Evolutionary conservation across 2,113 vertebrate species (phyloP).

Genomic region (Apteryx owenii): DNA sequence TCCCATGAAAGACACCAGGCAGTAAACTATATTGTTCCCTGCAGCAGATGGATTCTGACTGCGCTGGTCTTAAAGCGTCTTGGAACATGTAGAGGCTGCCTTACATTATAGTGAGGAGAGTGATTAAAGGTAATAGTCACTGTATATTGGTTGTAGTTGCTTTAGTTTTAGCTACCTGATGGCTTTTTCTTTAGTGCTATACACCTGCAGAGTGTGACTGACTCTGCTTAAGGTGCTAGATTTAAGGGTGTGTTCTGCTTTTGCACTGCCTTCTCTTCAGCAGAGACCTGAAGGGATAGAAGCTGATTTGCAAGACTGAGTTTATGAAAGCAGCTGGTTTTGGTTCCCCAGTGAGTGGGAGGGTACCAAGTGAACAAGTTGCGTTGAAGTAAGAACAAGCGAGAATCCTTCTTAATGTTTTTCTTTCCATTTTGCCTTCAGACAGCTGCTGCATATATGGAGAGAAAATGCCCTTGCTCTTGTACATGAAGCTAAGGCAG

Average conservation of each 20-base stretch:
- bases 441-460: slow-evolving; percentile 77
- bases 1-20: background rate
- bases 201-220: background rate
- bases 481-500: slow-evolving; percentile 41
- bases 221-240: background rate
- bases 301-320: background rate
- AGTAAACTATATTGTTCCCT: background rate
- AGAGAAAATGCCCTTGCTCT: slow-evolving; percentile 69
- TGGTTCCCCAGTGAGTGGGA: background rate
- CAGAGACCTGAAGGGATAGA: background rate
- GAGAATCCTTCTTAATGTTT: background rate
- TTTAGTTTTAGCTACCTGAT: background rate
- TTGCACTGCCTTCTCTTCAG: background rate
- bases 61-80: background rate
- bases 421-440: slow-evolving; percentile 18
- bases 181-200: background rate
- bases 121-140: background rate
- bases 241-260: background rate
- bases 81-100: background rate
- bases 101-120: background rate
- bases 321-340: background rate
- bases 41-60: background rate
- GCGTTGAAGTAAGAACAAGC: background rate
- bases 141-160: background rate
- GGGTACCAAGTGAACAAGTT: background rate